Base-by-base conservation (phyloP, 2,888 invertebrate genomes). In the Cecidostiba fungosa region DNA sequence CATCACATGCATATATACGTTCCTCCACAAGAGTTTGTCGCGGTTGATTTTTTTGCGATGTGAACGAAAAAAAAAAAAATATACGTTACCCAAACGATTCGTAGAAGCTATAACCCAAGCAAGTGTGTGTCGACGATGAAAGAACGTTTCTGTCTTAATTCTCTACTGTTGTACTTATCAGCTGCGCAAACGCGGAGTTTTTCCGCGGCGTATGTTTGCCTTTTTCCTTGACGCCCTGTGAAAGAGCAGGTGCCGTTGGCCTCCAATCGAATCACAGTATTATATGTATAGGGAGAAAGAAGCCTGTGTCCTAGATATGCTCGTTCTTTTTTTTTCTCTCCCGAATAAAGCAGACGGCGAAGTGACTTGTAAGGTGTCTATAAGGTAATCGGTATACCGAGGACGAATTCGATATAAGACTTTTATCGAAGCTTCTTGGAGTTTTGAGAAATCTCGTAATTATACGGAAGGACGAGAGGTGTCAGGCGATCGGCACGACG, bases 291-390 rank as follows among this genome's bases (percentile, higher is more conserved):
- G 19, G 29, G 23, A 0, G 14, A 1, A 2, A 26, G 78, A 84
- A 78, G 77, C 83, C 83, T 78, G 77, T 78, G 83, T 77, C 78
- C 83, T 47, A 78, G 73, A 78, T 84, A 47, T 84, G 82, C 73
- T 36, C 59, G 59, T 3, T 3, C 23, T 10, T 69, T 16, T 82
- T 69, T 50, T 5, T 50, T 47, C 23, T 16, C 23, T 16, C 8
- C 54, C 26, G 14, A 73, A 32, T 26, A 12, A 1, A 66, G 66
- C 26, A 59, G 26, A 66, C 66, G 66, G 29, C 29, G 43, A n/a
- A 54, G 36, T 36, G 39, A 74, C 81, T 82, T 74, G 66, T 82
- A 82, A 66, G 74, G 81, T 23, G 32, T 80, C 54, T 47, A n/a
- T 12, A 66, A 26, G 66, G 66, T 26, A 10, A 66, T 66, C 29